A percentile compares a stretch with the other conserved stretches of the same genome.
Conservation (phyloP, 2,888 invertebrate genomes). For the Aspidiotus destructor region DNA sequence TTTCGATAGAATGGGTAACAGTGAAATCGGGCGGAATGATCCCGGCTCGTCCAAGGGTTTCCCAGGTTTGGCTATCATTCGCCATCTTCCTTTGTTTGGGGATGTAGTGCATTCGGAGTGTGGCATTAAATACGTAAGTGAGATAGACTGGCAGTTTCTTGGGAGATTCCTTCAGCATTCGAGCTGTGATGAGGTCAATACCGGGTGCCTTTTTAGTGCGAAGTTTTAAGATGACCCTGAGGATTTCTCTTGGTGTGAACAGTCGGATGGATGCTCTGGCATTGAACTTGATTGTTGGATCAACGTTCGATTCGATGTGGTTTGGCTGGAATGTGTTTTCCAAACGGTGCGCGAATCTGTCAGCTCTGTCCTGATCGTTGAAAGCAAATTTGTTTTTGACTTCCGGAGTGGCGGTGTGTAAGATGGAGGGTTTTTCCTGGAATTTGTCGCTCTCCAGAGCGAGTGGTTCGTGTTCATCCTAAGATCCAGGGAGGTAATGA, state of each 20-base stretch:
- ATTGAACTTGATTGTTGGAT: neutral
- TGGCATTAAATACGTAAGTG: neutral
- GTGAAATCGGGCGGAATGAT: neutral
- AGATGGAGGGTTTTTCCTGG: neutral
- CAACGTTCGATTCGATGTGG: neutral
- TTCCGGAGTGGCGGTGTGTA: neutral
- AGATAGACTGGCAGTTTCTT: neutral
- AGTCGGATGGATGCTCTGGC: neutral
- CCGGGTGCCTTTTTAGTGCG: neutral
- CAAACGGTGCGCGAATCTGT: neutral
- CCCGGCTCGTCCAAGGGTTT: neutral
- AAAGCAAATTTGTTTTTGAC: neutral
- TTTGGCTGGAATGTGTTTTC: conserved; percentile 1
- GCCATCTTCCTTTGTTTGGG: neutral
- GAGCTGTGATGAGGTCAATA: neutral
- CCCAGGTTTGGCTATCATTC: neutral
- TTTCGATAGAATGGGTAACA: neutral
- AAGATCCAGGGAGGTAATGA: neutral
- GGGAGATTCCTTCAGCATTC: neutral
- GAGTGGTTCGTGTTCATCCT: neutral
- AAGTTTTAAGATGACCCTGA: neutral
- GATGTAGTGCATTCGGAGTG: neutral
- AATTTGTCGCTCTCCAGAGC: neutral
- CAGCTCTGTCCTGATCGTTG: neutral
- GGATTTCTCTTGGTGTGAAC: neutral